A percentile compares a stretch with the other conserved stretches of the same genome.
Conservation (phyloP, 2,113 vertebrate species). For the Balaenoptera acutorostrata region DNA sequence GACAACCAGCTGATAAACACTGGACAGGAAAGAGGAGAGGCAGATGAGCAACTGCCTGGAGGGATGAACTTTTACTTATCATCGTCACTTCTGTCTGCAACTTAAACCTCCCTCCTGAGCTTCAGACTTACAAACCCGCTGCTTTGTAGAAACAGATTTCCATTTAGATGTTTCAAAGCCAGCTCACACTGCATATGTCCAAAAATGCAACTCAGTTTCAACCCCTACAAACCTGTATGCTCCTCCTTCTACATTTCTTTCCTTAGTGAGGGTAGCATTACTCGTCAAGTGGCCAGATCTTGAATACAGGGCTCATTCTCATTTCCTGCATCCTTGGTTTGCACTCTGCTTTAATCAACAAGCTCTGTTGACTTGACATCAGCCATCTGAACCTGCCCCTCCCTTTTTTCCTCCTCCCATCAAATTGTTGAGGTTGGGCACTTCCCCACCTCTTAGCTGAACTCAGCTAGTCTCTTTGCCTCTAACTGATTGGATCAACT, state of each 20-base stretch:
- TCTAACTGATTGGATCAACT: not conserved
- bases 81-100: not conserved
- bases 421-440: not conserved
- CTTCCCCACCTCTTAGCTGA: not conserved
- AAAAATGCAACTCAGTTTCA: not conserved
- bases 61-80: not conserved
- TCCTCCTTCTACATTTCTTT: not conserved
- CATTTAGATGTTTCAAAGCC: not conserved
- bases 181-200: not conserved
- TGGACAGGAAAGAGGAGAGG: conserved; percentile 69
- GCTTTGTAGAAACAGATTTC: not conserved
- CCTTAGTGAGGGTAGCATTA: not conserved
- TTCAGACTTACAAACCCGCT: not conserved
- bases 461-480: not conserved
- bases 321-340: not conserved
- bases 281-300: not conserved
- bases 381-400: no score
- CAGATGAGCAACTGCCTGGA: not conserved
- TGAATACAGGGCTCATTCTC: not conserved
- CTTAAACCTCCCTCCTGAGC: not conserved
- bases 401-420: not conserved
- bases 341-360: not conserved
- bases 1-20: conserved; percentile 95
- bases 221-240: not conserved
- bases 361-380: not conserved